These are phyloP conservation scores for Rhamnusium bicolor DNA, from an alignment of 2,888 invertebrate species.

Conservation along the genomic window DNA sequence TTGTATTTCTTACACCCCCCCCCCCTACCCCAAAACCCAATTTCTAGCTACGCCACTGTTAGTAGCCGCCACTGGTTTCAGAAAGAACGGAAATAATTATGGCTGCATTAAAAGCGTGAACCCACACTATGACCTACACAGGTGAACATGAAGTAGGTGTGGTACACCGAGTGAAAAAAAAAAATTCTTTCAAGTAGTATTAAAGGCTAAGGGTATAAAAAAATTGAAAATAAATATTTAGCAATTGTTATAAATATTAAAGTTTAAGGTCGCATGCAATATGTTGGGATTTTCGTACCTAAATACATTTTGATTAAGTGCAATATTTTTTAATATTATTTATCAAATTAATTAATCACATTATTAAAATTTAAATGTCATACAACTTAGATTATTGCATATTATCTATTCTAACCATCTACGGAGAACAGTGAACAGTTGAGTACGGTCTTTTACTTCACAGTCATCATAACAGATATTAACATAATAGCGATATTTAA, in stretches of 20 bases:
- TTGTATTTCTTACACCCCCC: too few relatives aligned
- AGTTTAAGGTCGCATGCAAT: constrained; percentile 18
- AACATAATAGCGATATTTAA: not conserved
- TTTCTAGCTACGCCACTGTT: too few relatives aligned
- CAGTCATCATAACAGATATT: not conserved
- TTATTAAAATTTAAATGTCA: constrained; percentile 6
- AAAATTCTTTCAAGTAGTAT: constrained; percentile 16
- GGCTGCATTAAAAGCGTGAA: not conserved
- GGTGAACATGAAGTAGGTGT: constrained; percentile 28
- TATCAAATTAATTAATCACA: constrained; percentile 10
- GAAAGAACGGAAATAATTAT: constrained; percentile 22
- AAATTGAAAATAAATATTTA: constrained; percentile 25
- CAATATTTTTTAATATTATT: constrained; percentile 2
- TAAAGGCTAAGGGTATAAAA: constrained; percentile 20
- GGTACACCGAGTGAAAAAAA: constrained; percentile 9
- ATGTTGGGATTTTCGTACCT: constrained; percentile 4
- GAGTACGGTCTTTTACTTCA: not conserved
- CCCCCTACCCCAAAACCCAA: too few relatives aligned
- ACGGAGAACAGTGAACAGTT: not conserved
- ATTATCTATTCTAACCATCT: not conserved
- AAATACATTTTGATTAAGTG: not conserved
- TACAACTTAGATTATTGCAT: not conserved
- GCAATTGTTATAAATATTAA: constrained; percentile 25
- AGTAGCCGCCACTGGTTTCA: not conserved
- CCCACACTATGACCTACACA: constrained; percentile 29